Base-by-base conservation (phyloP, 53 echinoderm and acorn worm species). In the Arbacia lixula region DNA sequence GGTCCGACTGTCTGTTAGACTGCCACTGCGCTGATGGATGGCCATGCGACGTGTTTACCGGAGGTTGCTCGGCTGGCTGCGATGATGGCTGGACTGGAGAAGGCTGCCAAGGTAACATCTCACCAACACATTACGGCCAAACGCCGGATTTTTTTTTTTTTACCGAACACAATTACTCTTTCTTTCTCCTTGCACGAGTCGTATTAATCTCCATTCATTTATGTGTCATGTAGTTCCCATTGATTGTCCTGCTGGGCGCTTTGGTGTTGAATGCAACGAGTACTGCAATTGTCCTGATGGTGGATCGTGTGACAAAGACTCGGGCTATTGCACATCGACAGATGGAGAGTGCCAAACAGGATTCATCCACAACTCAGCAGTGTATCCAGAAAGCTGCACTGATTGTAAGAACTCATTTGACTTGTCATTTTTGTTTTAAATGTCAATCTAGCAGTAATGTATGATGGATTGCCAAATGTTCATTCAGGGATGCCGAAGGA, bases 31-130 rank as follows among this genome's bases (percentile, higher is more conserved):
- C 35, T 42, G 46, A 26, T 69, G 17, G 22, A 20, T 66, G 60
- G 61, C n/a, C 66, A 4, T 92, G 93, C 71, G 31, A 89, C 57
- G 16, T 21, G 8, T 78, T 77, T 39, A 92, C 93, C 38, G 93
- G 93, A 14, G 71, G 21, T 24, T 89, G 89, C 61, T 17, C 67
- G 27, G 76, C 42, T 5, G 16, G 36, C 1, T 92, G 89, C 75
- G 29, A 25, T 2, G 4, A 51, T 11, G 83, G 68, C 33, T 92
- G 86, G 89, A 31, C 46, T 36, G 92, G 92, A 64, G 16, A 50
- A 57, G 89, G 46, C 27, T 89, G 92, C 33, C 92, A 92, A 92
- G 46, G 92, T 92, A 86, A 66, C 31, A 19, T 16, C n/a, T n/a
- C n/a, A n/a, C n/a, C n/a, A n/a, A n/a, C n/a, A n/a, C n/a, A n/a